Evolutionary conservation across 37 sponge, comb jelly and placozoan genomes (phyloP).

Genomic region (Axinella damicornis): DNA sequence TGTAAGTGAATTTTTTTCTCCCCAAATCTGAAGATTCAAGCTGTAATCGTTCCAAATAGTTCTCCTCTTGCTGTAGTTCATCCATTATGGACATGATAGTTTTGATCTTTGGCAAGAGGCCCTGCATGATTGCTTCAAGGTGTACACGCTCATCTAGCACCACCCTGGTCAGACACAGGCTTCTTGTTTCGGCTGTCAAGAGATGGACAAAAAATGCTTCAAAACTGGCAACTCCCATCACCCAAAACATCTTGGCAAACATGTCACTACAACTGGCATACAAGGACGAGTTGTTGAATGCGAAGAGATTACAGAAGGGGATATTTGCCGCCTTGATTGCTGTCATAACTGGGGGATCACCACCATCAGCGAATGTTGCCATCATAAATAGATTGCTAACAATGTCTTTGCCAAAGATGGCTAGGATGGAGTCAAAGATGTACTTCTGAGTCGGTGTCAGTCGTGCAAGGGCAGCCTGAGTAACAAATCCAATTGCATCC

Average conservation of each 20-base stretch:
- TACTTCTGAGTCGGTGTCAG: slow-evolving; percentile 68
- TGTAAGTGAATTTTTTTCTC: slow-evolving; percentile 74
- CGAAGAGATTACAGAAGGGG: slow-evolving; percentile 39
- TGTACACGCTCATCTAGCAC: slow-evolving; percentile 69
- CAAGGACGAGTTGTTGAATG: slow-evolving; percentile 82
- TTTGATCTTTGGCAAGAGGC: slow-evolving; percentile 56
- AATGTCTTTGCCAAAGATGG: slow-evolving; percentile 69
- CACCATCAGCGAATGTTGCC: slow-evolving; percentile 83
- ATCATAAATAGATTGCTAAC: slow-evolving; percentile 72
- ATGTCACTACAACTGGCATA: neutral
- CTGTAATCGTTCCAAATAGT: slow-evolving; percentile 41
- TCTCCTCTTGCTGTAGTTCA: slow-evolving; percentile 51
- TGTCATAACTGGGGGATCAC: slow-evolving; percentile 58
- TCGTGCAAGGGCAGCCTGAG: slow-evolving; percentile 66
- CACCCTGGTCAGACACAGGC: slow-evolving; percentile 66
- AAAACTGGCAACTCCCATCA: slow-evolving; percentile 70
- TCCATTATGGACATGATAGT: slow-evolving; percentile 54
- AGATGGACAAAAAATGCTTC: slow-evolving; percentile 59
- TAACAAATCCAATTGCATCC: slow-evolving; percentile 71
- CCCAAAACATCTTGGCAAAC: slow-evolving; percentile 76
- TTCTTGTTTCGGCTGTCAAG: neutral
- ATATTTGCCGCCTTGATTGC: slow-evolving; percentile 68
- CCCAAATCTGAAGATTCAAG: slow-evolving; percentile 19
- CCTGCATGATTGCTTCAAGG: slow-evolving; percentile 49
- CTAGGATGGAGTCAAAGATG: slow-evolving; percentile 76